phyloP scores from a whole-genome alignment of 2,888 invertebrate species.

The Nipponacmea schrenckii region DNA sequence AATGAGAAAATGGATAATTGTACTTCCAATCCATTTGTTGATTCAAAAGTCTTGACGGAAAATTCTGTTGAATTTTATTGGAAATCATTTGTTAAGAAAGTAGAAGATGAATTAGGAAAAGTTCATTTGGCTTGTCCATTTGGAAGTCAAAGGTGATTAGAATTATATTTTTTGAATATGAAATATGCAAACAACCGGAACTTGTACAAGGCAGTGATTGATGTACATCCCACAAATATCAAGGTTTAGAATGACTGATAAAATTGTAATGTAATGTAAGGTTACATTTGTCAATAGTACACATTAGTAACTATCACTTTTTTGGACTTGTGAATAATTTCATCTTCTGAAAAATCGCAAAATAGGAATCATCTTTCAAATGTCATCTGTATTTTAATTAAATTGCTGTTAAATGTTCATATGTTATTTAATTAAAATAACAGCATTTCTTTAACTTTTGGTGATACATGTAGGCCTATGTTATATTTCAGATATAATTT shows the following conservation, averaged over 20 bases:
- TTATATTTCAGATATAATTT: constrained; percentile 53
- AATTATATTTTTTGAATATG: background rate
- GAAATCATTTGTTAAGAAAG: constrained; percentile 44
- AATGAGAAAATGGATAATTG: constrained; percentile 27
- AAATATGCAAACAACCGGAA: background rate
- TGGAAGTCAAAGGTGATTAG: constrained; percentile 58
- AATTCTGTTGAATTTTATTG: constrained; percentile 37
- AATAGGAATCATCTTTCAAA: too few species aligned
- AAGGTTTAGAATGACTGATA: too few species aligned
- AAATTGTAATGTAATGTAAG: too few species aligned
- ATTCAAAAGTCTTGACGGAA: constrained; percentile 17
- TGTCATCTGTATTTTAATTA: background rate
- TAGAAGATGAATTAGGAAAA: constrained; percentile 51
- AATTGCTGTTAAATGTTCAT: too few species aligned
- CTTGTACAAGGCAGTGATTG: background rate
- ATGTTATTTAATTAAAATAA: too few species aligned
- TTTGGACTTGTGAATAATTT: too few species aligned
- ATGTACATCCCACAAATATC: too few species aligned
- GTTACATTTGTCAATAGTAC: background rate
- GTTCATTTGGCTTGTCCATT: constrained; percentile 59
- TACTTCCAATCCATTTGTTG: constrained; percentile 45
- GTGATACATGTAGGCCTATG: background rate
- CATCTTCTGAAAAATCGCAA: too few species aligned
- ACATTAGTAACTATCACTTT: too few species aligned
- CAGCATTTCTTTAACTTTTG: too few species aligned